Evolutionary conservation across 2,888 invertebrate species (phyloP), one percentile per base, ranked within the genome.

Genomic region (Oligia latruncula): DNA sequence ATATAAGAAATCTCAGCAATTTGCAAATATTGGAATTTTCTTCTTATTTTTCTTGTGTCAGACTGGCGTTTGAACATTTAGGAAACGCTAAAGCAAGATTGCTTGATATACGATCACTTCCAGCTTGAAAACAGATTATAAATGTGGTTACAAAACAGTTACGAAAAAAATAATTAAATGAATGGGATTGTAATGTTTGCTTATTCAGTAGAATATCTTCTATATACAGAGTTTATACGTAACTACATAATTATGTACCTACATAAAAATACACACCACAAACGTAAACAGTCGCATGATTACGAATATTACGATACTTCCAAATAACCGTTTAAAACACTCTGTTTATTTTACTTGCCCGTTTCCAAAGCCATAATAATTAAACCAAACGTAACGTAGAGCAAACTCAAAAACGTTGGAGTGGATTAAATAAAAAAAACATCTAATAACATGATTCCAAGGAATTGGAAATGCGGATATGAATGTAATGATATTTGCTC

Each of bases 401-500:
- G 17, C 20, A 77, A 76, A 67, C 71, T 68, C 67, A 52, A 79
- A 78, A 85, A n/a, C 58, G 29, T 72, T 55, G 29, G 40, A 55
- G 64, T 77, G 23, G n/a, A 11, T 52, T 46, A 29, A 70, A 46
- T n/a, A 65, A 58, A 79, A 79, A 87, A 91, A 68, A 35, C 35
- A 89, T 86, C 81, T 90, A 90, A 90, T 90, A 91, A 90, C 81
- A 76, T 78, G 86, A 86, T 89, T 89, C 87, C 88, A 88, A 89
- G 90, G 85, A 91, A 92, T 93, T 90, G 89, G 88, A 90, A 92
- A 90, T 85, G 89, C 87, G 91, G 90, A 93, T 92, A 89, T 92
- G 91, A 92, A 91, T 92, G 87, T 92, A 93, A 93, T 93, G 90
- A 93, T 94, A 93, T 95, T 93, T 93, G 91, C 90, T 91, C 91